phyloP scores from a whole-genome alignment of 2,888 invertebrate genomes.

The Leptinotarsa juncta region DNA sequence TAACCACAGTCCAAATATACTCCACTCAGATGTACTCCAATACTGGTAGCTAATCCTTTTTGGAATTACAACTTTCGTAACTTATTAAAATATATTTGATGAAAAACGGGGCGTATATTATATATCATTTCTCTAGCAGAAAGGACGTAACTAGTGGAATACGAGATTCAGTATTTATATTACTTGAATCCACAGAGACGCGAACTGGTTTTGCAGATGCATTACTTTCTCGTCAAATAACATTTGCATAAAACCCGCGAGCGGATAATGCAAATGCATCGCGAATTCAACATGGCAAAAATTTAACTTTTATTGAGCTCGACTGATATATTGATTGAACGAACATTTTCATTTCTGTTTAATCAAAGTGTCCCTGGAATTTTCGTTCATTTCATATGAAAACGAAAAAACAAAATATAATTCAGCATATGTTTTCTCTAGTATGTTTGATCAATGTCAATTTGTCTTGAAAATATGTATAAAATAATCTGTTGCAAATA shows the following conservation, averaged over 20 bases:
- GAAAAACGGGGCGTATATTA: not conserved
- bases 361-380: slow-evolving; percentile 1
- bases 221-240: slow-evolving; percentile 18
- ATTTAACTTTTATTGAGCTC: not conserved
- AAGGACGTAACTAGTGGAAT: slow-evolving; percentile 1
- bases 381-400: not conserved
- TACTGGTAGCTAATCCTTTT: too few relatives aligned
- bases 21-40: too few relatives aligned
- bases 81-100: not conserved
- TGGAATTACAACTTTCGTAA: not conserved
- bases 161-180: slow-evolving; percentile 15
- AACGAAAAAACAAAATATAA: not conserved
- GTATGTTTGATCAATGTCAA: too few relatives aligned
- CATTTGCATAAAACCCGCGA: slow-evolving; percentile 14
- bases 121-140: not conserved
- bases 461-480: too few relatives aligned
- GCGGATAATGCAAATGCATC: slow-evolving; percentile 4
- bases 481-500: too few relatives aligned
- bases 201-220: slow-evolving; percentile 18
- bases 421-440: too few relatives aligned
- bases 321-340: slow-evolving; percentile 4
- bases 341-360: slow-evolving; percentile 6
- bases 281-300: slow-evolving; percentile 6
- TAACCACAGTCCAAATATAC: too few relatives aligned
- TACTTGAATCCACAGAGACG: slow-evolving; percentile 13